Evolutionary conservation across 2,797 vertebrate species (phyloP).

Genomic region (Gymnoscopelus microlampas): DNA sequence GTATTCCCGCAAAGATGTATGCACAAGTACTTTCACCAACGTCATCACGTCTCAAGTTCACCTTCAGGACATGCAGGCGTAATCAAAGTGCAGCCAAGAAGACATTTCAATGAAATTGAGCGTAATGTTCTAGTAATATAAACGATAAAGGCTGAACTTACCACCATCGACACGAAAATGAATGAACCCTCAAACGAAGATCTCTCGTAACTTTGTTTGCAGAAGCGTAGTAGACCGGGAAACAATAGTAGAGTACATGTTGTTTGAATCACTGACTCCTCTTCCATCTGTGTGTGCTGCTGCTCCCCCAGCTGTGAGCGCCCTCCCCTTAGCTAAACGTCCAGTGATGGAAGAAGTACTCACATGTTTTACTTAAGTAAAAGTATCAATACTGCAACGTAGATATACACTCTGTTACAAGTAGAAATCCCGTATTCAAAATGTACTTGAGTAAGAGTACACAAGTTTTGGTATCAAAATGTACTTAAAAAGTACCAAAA

Average conservation of each 20-base stretch:
- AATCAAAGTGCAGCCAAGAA: not conserved
- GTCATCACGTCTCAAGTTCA: conserved; percentile 66
- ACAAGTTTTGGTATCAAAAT: too few species aligned
- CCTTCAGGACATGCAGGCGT: conserved; percentile 37
- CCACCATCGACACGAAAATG: conserved; percentile 35
- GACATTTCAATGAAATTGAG: conserved; percentile 12
- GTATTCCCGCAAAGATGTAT: too few species aligned
- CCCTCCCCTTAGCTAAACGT: conserved; percentile 57
- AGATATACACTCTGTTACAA: too few species aligned
- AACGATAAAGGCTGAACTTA: conserved; percentile 25
- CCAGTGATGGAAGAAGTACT: too few species aligned
- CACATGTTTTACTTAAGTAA: too few species aligned
- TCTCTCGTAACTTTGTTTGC: conserved; percentile 15
- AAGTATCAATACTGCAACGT: too few species aligned
- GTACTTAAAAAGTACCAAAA: too few species aligned
- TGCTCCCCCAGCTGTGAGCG: conserved; percentile 44
- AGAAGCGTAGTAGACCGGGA: conserved; percentile 42
- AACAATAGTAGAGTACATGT: conserved; percentile 18
- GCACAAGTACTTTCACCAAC: conserved; percentile 13
- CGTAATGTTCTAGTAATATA: not conserved
- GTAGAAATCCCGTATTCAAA: too few species aligned
- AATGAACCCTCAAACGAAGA: not conserved
- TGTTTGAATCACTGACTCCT: conserved; percentile 43
- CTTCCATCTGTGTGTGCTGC: conserved; percentile 48
- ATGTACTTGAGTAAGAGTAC: too few species aligned